Base-by-base conservation (phyloP, 1,140 invertebrate species). In the Eumaeus atala region DNA sequence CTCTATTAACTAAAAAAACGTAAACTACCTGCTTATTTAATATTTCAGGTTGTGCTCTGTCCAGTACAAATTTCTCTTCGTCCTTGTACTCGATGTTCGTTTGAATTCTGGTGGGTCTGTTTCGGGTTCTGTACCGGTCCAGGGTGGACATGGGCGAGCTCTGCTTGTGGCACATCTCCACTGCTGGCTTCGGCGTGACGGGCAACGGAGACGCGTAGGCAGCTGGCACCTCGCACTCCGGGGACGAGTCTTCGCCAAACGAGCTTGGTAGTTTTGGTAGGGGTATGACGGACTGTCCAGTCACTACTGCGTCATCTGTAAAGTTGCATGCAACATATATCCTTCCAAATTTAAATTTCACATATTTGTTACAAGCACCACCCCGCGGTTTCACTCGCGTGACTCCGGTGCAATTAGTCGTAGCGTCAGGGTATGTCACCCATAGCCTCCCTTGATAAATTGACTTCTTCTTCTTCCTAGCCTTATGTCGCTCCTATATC, bases 231-330 rank as follows among this genome's bases (percentile, higher is more conserved):
- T 80, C 77, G 51, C 70, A 73, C 16, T 84, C 77, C 0, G 78
- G 77, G 3, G 80, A 71, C 7, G 66, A 66, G 10, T 81, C 75
- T 9, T 74, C 77, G 51, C 81, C 78, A 54, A 88, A 88, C 3
- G 78, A 80, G 61, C 85, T 88, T 0, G 87, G 87, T 10, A 88
- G 66, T 61, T 88, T 88, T 34, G 87, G 87, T n/a, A 88, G 63
- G n/a, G 87, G 87, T 12, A 88, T 88, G 17, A 88, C 86, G 40
- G 84, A 68, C 48, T 85, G 77, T 3, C 86, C 87, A 1, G 87
- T 88, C 3, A 88, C 75, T 28, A 88, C 74, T n/a, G 84, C 86
- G 35, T 88, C 87, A 61, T 88, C 87, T 88, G 76, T 7, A 70
- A 69, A 35, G 14, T 28, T 1, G 12, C 12, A 28, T 34, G 9